Percentiles rank a stretch among this genome's conserved stretches.
Evolutionary conservation across 2,797 vertebrate genomes (phyloP).

Genomic region (Syndactyla subalaris): DNA sequence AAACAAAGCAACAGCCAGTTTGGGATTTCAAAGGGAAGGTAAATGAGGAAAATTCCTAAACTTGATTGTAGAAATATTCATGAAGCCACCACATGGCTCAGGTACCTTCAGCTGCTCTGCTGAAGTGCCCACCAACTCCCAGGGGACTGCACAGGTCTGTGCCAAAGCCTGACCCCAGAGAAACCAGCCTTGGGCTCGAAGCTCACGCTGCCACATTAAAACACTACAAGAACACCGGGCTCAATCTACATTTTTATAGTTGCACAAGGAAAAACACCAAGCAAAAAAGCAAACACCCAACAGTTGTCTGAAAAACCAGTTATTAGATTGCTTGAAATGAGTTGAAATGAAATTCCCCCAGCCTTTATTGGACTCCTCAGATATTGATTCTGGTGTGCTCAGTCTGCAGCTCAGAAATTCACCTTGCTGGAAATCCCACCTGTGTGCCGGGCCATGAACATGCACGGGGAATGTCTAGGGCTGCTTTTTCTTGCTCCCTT

Average conservation of each 20-base stretch:
- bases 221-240: not conserved
- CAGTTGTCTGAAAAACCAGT: not conserved
- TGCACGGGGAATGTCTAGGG: fast-evolving
- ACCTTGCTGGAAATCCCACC: not conserved
- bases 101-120: not conserved
- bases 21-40: not conserved
- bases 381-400: not conserved
- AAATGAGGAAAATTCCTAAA: constrained; percentile 24
- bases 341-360: not conserved
- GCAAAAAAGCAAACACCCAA: not conserved
- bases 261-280: not conserved
- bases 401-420: not conserved
- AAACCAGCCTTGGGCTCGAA: not conserved
- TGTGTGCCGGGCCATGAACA: not conserved
- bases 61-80: not conserved
- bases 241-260: not conserved
- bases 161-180: not conserved
- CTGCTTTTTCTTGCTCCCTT: not conserved
- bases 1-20: not conserved
- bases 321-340: not conserved
- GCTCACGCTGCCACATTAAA: not conserved
- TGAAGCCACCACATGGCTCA: not conserved
- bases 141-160: fast-evolving
- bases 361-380: not conserved
- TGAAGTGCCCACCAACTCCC: not conserved